phyloP scores from a whole-genome alignment of 1,140 invertebrate genomes.

The Psix sp. region DNA sequence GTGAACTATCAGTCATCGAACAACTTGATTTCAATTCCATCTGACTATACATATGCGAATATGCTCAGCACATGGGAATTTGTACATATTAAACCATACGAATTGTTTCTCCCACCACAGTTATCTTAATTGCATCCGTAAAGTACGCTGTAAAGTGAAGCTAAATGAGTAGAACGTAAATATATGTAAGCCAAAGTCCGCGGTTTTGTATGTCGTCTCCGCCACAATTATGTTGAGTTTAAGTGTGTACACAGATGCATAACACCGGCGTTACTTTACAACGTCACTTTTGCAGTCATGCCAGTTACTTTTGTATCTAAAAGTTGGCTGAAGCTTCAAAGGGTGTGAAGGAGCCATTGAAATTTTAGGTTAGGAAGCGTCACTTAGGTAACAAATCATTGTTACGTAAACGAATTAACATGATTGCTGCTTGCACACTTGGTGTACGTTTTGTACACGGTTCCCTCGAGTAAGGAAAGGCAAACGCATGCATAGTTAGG shows the following conservation, averaged over 20 bases:
- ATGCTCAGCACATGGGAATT: slow-evolving; percentile 25
- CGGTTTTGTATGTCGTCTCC: slow-evolving; percentile 21
- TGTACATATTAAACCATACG: slow-evolving; percentile 72
- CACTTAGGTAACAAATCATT: too few relatives aligned
- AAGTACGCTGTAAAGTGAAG: slow-evolving; percentile 71
- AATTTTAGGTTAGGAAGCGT: too few relatives aligned
- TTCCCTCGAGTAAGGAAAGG: slow-evolving; percentile 10
- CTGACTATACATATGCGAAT: slow-evolving; percentile 42
- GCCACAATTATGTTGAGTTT: slow-evolving; percentile 31
- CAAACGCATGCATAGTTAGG: slow-evolving; percentile 39
- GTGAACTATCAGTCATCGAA: too few relatives aligned
- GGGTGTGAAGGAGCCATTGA: too few relatives aligned
- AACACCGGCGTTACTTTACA: slow-evolving; percentile 30
- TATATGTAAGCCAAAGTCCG: slow-evolving; percentile 30
- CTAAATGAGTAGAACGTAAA: slow-evolving; percentile 52
- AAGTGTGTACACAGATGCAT: slow-evolving; percentile 38
- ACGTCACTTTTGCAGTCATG: slow-evolving; percentile 29
- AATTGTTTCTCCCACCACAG: slow-evolving; percentile 75
- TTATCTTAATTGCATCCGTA: slow-evolving; percentile 77
- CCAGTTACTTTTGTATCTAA: too few relatives aligned
- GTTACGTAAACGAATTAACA: slow-evolving; percentile 11
- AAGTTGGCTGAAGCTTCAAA: too few relatives aligned
- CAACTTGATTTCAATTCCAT: too few relatives aligned
- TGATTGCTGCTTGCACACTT: slow-evolving; percentile 5
- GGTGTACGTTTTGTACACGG: slow-evolving; percentile 5